A percentile compares a stretch with the other conserved stretches of the same genome.
These are phyloP conservation scores for Dusona sp. DNA, from an alignment of 2,888 invertebrate genomes.

Conservation along the genomic window DNA sequence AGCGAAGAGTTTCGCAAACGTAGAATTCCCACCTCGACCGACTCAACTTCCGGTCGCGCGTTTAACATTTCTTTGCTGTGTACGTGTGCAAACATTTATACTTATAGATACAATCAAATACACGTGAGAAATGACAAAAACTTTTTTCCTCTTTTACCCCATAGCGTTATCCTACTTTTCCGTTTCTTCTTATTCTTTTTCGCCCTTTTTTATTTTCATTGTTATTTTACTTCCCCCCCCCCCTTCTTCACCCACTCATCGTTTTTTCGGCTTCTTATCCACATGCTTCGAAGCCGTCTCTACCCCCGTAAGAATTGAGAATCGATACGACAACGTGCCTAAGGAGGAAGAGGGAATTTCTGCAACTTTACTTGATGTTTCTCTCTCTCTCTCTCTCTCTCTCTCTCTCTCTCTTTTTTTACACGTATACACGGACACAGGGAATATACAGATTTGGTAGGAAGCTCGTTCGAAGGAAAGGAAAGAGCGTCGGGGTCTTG, in stretches of 20 bases:
- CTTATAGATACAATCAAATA: slow-evolving; percentile 18
- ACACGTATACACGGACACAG: slow-evolving; percentile 7
- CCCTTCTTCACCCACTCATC: slow-evolving; percentile 6
- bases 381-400: slow-evolving; percentile 29
- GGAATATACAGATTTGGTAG: slow-evolving; percentile 29
- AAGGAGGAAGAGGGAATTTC: slow-evolving; percentile 76
- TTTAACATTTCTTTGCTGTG: not conserved
- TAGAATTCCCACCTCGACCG: slow-evolving; percentile 11
- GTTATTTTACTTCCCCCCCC: slow-evolving; percentile 34
- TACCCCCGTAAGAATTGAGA: slow-evolving; percentile 79
- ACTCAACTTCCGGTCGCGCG: slow-evolving; percentile 6
- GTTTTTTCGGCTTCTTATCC: slow-evolving; percentile 53
- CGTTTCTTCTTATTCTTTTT: slow-evolving; percentile 21
- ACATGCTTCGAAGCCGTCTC: slow-evolving; percentile 58
- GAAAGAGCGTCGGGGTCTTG: slow-evolving; percentile 66
- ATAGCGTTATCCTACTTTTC: slow-evolving; percentile 7
- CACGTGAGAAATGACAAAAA: slow-evolving; percentile 21
- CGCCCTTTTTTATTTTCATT: slow-evolving; percentile 28
- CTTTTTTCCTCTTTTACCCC: slow-evolving; percentile 26
- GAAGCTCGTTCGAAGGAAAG: slow-evolving; percentile 65
- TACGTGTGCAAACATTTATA: not conserved
- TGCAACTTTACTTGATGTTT: slow-evolving; percentile 78
- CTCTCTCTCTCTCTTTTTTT: slow-evolving; percentile 24
- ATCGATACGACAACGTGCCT: slow-evolving; percentile 77
- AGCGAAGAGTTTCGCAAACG: slow-evolving; percentile 16